Evolutionary conservation across 2,888 invertebrate species (phyloP), one percentile per base, ranked within the genome.

Genomic region (Ochropleura leucogaster): DNA sequence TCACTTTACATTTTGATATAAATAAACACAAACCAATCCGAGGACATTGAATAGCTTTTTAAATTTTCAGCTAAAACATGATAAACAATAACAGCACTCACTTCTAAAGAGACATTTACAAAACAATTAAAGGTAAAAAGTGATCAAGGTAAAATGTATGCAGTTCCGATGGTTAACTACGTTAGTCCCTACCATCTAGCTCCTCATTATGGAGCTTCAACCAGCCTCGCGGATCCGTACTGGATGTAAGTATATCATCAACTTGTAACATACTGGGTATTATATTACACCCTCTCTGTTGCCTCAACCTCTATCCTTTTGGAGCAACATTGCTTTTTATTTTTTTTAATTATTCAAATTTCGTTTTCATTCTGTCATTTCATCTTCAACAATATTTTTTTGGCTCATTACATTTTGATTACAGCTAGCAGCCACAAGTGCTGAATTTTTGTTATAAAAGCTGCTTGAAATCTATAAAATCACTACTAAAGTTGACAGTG

Each of bases 211-310:
- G 91, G 90, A 44, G 80, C 91, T 9, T 64, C 90, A 0, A 68
- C 93, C 12, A 90, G 89, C 20, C 87, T 96, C 2, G 72, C 92
- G 4, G 95, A 95, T 47, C 90, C 94, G 0, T 96, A 95, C 83
- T 96, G 96, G 96, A 89, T 94, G 96, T 96, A 92, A 96, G 96
- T 96, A 71, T 20, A 51, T 16, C 5, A 30, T 30, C n/a, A n/a
- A n/a, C n/a, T n/a, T n/a, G n/a, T n/a, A n/a, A n/a, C n/a, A n/a
- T n/a, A n/a, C n/a, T n/a, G n/a, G n/a, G n/a, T n/a, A n/a, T n/a
- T n/a, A n/a, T n/a, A n/a, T n/a, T n/a, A n/a, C n/a, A n/a, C n/a
- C n/a, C n/a, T n/a, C n/a, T n/a, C n/a, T n/a, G n/a, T n/a, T n/a
- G n/a, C n/a, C n/a, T n/a, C n/a, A n/a, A n/a, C n/a, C n/a, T n/a